These are phyloP conservation scores for Ianthella basta DNA, from an alignment of 37 sponge, comb jelly and placozoan genomes.

Conservation along the genomic window DNA sequence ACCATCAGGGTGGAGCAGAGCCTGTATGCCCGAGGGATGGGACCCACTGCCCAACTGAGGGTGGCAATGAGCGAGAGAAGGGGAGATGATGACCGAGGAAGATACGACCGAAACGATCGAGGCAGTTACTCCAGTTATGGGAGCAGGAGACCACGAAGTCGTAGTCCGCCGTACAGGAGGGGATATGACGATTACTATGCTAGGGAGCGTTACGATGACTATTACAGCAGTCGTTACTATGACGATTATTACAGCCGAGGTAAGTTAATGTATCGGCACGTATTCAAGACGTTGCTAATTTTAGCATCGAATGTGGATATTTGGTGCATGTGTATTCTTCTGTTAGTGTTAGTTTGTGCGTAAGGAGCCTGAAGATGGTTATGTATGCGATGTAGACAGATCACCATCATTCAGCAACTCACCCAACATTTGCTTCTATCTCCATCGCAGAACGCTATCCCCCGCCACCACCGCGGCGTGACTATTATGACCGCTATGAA, in stretches of 20 bases:
- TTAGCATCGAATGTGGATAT: too few relatives aligned
- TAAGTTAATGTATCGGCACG: too few relatives aligned
- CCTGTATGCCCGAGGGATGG: background rate
- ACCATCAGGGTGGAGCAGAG: slow-evolving; percentile 20
- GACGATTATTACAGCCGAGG: slow-evolving; percentile 4
- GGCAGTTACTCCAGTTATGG: background rate
- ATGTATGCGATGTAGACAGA: too few relatives aligned
- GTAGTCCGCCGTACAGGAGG: slow-evolving; percentile 22
- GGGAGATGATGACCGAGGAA: background rate
- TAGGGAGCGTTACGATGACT: background rate
- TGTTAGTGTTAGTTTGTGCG: too few relatives aligned
- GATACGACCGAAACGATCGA: background rate
- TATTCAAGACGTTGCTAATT: too few relatives aligned
- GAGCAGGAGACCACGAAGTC: background rate
- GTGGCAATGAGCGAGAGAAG: background rate
- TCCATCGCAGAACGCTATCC: slow-evolving; percentile 17
- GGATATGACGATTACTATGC: background rate
- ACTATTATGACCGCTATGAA: slow-evolving; percentile 34
- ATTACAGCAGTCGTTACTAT: slow-evolving; percentile 18
- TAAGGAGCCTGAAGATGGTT: too few relatives aligned
- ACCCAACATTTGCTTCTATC: background rate
- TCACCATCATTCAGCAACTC: too few relatives aligned
- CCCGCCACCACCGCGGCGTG: slow-evolving; percentile 25
- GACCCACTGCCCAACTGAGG: background rate
- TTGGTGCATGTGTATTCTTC: too few relatives aligned